Evolutionary conservation across 2,888 invertebrate species (phyloP).

Genomic region (Caenorhabditis becei): DNA sequence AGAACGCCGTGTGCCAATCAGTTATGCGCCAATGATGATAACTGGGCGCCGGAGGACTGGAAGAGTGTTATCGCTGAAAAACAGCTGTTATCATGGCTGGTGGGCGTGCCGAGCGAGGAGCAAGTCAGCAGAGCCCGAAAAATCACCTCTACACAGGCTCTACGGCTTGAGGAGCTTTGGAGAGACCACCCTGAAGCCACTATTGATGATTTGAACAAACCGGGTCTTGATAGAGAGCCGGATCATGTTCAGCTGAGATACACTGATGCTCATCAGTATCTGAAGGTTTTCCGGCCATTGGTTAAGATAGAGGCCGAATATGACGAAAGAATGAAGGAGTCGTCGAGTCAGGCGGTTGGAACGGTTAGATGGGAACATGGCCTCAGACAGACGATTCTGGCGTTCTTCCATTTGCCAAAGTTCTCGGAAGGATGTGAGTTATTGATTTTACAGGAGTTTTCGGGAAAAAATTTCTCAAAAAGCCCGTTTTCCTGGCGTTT

Average conservation of each 20-base stretch:
- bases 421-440: slow-evolving; percentile 88
- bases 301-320: slow-evolving; percentile 98
- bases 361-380: slow-evolving; percentile 99
- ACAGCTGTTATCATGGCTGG: slow-evolving; percentile 95
- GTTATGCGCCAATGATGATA: slow-evolving; percentile 97
- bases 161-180: slow-evolving; percentile 99
- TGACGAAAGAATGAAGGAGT: slow-evolving; percentile 96
- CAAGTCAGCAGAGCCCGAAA: slow-evolving; percentile 96
- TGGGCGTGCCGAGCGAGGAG: slow-evolving; percentile 96
- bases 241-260: slow-evolving; percentile 90
- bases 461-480: not conserved
- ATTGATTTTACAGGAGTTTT: not conserved
- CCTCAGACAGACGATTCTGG: slow-evolving; percentile 96
- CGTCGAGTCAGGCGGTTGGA: slow-evolving; percentile 91
- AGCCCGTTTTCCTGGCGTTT: too few species aligned
- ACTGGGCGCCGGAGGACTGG: slow-evolving; percentile 87
- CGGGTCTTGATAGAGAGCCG: slow-evolving; percentile 97
- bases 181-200: slow-evolving; percentile 98
- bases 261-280: slow-evolving; percentile 99
- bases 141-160: slow-evolving; percentile 91
- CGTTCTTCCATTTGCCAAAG: slow-evolving; percentile 96
- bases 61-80: slow-evolving; percentile 84
- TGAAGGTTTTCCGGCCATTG: slow-evolving; percentile 96
- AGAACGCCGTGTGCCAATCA: slow-evolving; percentile 98
- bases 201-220: slow-evolving; percentile 97